Percentiles rank a stretch among this genome's conserved stretches.
phyloP scores from a whole-genome alignment of 2,888 invertebrate species.

The Catocala nupta region DNA sequence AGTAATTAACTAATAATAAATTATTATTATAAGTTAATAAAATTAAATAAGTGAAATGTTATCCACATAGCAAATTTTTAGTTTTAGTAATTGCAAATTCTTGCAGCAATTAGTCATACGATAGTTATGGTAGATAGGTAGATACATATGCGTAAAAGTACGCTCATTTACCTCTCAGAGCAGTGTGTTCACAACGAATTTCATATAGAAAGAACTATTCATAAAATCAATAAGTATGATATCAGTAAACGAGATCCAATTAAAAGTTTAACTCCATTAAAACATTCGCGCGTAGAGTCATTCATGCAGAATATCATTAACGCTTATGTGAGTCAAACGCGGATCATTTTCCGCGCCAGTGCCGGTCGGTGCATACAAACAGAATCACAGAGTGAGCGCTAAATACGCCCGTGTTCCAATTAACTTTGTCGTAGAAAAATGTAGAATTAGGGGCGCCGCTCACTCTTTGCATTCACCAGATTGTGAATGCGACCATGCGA shows the following conservation, averaged over 20 bases:
- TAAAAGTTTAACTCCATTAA: conserved; percentile 30
- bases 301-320: conserved; percentile 59
- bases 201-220: too few species aligned
- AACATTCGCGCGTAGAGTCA: conserved; percentile 38
- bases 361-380: conserved; percentile 63
- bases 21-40: too few species aligned
- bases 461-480: conserved; percentile 58
- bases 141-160: too few species aligned
- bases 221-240: too few species aligned
- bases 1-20: too few species aligned
- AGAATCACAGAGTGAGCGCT: conserved; percentile 64
- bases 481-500: conserved; percentile 61
- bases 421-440: conserved; percentile 59
- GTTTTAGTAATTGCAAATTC: too few species aligned
- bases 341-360: conserved; percentile 64
- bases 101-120: too few species aligned
- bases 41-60: too few species aligned
- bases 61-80: too few species aligned
- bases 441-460: conserved; percentile 54
- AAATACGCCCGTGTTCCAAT: conserved; percentile 62
- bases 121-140: too few species aligned
- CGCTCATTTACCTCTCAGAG: too few species aligned
- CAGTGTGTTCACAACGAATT: too few species aligned
- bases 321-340: conserved; percentile 59
- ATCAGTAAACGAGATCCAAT: background rate